A percentile compares a stretch with the other conserved stretches of the same genome.
These are phyloP conservation scores for Cepaea nemoralis DNA, from an alignment of 1,140 invertebrate genomes.

Conservation along the genomic window DNA sequence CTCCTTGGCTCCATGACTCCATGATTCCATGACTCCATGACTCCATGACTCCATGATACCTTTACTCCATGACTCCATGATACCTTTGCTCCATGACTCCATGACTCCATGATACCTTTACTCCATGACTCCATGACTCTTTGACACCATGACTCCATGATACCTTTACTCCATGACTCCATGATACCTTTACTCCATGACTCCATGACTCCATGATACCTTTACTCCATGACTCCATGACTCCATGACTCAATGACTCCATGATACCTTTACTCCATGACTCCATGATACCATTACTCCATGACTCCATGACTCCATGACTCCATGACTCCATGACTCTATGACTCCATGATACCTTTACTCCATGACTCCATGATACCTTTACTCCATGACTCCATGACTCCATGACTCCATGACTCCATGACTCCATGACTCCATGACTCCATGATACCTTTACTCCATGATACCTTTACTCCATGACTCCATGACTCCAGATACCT, in stretches of 20 bases:
- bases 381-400: too few species aligned
- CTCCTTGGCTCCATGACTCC: too few species aligned
- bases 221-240: background rate
- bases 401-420: too few species aligned
- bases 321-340: background rate
- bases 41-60: too few species aligned
- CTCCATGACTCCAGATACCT: background rate
- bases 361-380: background rate
- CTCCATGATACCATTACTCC: background rate
- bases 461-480: background rate
- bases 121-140: slow-evolving; percentile 1
- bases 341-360: background rate
- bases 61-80: background rate
- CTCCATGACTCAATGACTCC: background rate
- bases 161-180: background rate
- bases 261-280: background rate
- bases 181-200: background rate
- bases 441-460: background rate
- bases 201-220: background rate
- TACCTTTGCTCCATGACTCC: background rate
- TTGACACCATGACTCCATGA: too few species aligned
- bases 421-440: too few species aligned
- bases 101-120: background rate
- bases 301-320: background rate
- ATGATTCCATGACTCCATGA: too few species aligned